Evolutionary conservation across 2,113 vertebrate species (phyloP), one percentile per base, ranked within the genome.

Genomic region (Galbula dea): DNA sequence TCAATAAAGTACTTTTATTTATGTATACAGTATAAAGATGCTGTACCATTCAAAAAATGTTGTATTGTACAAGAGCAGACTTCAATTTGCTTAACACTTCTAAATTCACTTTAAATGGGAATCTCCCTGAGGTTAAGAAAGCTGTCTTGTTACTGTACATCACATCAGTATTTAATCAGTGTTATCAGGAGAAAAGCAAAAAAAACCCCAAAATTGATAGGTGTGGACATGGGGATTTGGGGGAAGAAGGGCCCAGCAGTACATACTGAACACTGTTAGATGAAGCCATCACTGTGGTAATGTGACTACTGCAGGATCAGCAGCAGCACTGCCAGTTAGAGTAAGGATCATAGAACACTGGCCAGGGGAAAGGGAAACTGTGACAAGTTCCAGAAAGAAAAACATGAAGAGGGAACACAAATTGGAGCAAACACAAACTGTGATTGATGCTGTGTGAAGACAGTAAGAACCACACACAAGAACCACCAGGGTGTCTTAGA

Each of bases 1-100:
- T 90, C 57, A 66, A 34, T 88, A 88, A 94, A 96, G 93, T 86
- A 91, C 7, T 86, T 96, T 95, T 95, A 96, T 91, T 95, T 91
- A 87, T 37, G 18, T 71, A 91, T 49, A 80, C 18, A 66, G 16
- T 8, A 7, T 86, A 73, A 89, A 93, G 73, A 76, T 27, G 9
- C 16, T 27, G 19, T 65, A 71, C 4, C 39, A 63, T 83, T 80
- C n/a, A 83, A 85, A 23, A 83, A 76, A 45, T 0, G 0, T 67
- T 86, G 32, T 12, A 46, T 22, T 51, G 39, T 76, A 63, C 32
- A 71, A 79, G 51, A 85, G 30, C 37, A 82, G 37, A 66, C 17
- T 39, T 65, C 13, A 68, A 52, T 71, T 89, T 68, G 72, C 37
- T 69, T 85, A 89, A 79, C 10, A 79, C 10, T 79, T 88, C 30